phyloP scores from a whole-genome alignment of 2,888 invertebrate species.

The Volucella inanis region DNA sequence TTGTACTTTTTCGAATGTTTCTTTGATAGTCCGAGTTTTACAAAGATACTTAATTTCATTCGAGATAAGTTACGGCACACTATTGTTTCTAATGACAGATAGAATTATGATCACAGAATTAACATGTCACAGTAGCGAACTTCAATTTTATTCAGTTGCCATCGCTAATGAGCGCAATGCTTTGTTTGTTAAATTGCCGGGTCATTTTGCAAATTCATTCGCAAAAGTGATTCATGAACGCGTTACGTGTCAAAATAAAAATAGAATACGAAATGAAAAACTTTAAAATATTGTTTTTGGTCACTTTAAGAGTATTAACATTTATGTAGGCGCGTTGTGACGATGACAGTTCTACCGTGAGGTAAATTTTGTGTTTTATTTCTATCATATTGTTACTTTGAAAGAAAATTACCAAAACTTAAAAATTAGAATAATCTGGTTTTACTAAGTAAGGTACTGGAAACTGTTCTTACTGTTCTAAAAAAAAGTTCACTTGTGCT shows the following conservation, averaged over 20 bases:
- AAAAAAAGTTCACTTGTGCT: too few species aligned
- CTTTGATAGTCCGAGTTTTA: slow-evolving; percentile 11
- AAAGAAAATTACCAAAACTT: too few species aligned
- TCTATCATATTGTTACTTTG: not conserved
- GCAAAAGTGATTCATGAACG: slow-evolving; percentile 43
- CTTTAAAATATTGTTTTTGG: slow-evolving; percentile 18
- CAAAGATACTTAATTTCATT: not conserved
- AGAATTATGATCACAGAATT: slow-evolving; percentile 35
- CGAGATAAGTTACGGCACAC: slow-evolving; percentile 13
- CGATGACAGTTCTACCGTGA: not conserved
- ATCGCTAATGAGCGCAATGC: slow-evolving; percentile 35
- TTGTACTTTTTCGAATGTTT: not conserved
- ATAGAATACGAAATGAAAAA: slow-evolving; percentile 25
- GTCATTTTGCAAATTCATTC: slow-evolving; percentile 1
- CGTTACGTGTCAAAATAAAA: slow-evolving; percentile 34
- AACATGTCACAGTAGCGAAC: slow-evolving; percentile 24
- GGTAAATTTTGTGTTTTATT: not conserved
- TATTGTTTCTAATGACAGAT: slow-evolving; percentile 48
- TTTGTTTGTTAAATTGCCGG: not conserved
- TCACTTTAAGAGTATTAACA: not conserved
- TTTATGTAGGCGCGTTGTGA: too few species aligned
- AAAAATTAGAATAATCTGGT: too few species aligned
- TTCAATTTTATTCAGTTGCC: slow-evolving; percentile 50
- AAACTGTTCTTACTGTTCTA: too few species aligned
- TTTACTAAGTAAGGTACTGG: too few species aligned